Percentiles rank a stretch among this genome's conserved stretches.
These are phyloP conservation scores for Drosophila vallismaia DNA, from an alignment of 2,888 invertebrate genomes.

Conservation along the genomic window DNA sequence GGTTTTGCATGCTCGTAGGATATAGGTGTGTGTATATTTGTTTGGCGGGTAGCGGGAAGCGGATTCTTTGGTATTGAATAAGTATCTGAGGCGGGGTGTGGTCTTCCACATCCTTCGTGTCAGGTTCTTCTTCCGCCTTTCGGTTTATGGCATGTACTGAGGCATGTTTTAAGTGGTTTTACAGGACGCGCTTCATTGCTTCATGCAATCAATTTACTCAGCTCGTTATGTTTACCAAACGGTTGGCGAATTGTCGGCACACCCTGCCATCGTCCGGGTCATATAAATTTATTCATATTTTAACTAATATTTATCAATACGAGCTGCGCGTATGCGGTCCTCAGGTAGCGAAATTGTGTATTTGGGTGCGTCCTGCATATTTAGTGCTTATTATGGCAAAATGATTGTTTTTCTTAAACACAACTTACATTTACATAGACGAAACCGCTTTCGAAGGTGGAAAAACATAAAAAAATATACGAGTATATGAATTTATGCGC, in stretches of 20 bases:
- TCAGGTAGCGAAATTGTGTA: slow-evolving; percentile 43
- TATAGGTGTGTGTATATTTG: slow-evolving; percentile 17
- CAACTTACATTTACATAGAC: slow-evolving; percentile 47
- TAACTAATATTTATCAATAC: slow-evolving; percentile 76
- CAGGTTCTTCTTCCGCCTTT: slow-evolving; percentile 52
- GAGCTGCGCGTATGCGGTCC: slow-evolving; percentile 28
- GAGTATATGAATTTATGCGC: slow-evolving; percentile 16
- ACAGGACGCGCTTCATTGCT: slow-evolving; percentile 83
- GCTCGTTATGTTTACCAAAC: slow-evolving; percentile 68
- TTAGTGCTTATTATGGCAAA: slow-evolving; percentile 76
- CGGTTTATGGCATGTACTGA: slow-evolving; percentile 81
- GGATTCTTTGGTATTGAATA: slow-evolving; percentile 41
- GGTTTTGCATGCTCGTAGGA: slow-evolving; percentile 51
- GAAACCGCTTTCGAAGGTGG: too few relatives aligned
- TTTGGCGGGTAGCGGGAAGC: slow-evolving; percentile 18
- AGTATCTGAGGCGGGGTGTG: slow-evolving; percentile 17
- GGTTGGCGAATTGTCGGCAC: slow-evolving; percentile 57
- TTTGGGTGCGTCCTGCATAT: slow-evolving; percentile 62
- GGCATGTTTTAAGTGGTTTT: slow-evolving; percentile 82
- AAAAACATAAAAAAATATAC: too few relatives aligned
- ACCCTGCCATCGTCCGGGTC: slow-evolving; percentile 23
- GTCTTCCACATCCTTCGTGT: slow-evolving; percentile 34
- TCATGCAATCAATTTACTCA: slow-evolving; percentile 79
- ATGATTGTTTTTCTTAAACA: slow-evolving; percentile 73
- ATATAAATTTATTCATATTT: slow-evolving; percentile 71